These are phyloP conservation scores for Linurgus olivaceus DNA, from an alignment of 2,797 vertebrate genomes.

Conservation along the genomic window DNA sequence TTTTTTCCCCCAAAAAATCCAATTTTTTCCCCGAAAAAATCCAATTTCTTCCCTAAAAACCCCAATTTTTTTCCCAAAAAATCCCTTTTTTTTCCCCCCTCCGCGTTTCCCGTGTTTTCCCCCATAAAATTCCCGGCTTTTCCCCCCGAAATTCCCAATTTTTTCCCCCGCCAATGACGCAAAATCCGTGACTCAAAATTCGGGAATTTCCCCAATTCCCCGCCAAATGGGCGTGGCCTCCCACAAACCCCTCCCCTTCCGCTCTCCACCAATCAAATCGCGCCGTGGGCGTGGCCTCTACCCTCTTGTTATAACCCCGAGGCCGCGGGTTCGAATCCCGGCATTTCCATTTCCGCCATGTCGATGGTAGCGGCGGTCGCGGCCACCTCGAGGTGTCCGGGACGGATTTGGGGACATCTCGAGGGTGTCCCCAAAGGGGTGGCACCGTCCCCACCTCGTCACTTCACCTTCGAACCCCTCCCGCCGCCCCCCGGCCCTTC, in stretches of 20 bases:
- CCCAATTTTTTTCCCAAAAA: too few relatives aligned
- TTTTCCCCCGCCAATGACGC: background rate
- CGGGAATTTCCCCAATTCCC: background rate
- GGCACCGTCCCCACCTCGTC: background rate
- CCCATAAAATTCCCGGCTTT: background rate
- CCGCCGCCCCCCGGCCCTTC: background rate
- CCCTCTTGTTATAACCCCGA: background rate
- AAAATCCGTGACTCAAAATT: background rate
- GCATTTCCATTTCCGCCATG: background rate
- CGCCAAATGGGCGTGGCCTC: background rate
- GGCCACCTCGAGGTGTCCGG: background rate
- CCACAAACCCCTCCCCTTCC: rapidly evolving
- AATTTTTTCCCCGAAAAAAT: background rate
- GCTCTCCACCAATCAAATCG: background rate
- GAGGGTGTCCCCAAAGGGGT: background rate
- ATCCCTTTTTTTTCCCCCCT: too few relatives aligned
- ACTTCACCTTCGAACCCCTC: background rate
- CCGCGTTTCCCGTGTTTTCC: background rate
- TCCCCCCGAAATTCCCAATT: background rate
- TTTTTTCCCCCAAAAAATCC: too few relatives aligned
- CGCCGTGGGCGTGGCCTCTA: rapidly evolving
- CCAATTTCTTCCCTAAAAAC: too few relatives aligned
- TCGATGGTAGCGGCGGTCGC: background rate
- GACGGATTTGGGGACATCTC: background rate
- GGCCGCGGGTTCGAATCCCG: background rate